These are phyloP conservation scores for Alosa sapidissima DNA, from an alignment of 2,797 vertebrate genomes.

Conservation along the genomic window DNA sequence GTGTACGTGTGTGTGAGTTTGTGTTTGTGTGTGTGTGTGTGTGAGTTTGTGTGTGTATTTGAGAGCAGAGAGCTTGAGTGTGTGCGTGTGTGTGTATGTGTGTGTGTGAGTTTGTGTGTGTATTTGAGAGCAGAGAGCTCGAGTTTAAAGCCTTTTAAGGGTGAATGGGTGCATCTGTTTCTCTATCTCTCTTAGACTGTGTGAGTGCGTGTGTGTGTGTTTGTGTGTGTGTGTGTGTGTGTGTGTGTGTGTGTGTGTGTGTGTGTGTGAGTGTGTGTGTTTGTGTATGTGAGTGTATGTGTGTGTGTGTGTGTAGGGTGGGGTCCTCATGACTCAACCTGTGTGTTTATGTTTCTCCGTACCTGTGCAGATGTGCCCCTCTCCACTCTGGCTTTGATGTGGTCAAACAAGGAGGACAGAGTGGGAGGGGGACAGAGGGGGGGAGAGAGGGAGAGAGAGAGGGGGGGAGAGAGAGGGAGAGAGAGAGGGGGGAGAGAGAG, in stretches of 20 bases:
- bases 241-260: conserved; percentile 2
- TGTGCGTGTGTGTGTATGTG: too few species aligned
- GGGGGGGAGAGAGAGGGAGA: too few species aligned
- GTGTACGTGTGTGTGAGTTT: too few species aligned
- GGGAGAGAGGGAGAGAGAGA: not conserved
- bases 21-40: too few species aligned
- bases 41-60: too few species aligned
- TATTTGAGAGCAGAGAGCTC: too few species aligned
- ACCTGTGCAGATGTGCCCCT: conserved; percentile 3
- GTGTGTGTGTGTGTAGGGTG: conserved; percentile 4
- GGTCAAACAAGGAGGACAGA: not conserved
- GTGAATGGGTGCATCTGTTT: not conserved
- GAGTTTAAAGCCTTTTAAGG: not conserved
- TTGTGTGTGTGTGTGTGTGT: not conserved
- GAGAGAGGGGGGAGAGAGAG: too few species aligned
- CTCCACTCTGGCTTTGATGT: not conserved
- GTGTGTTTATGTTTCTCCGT: conserved; percentile 13
- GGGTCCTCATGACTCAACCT: not conserved
- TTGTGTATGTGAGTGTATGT: too few species aligned
- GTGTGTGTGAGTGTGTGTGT: too few species aligned
- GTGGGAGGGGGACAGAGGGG: not conserved
- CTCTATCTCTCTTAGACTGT: not conserved
- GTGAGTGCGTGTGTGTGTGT: not conserved
- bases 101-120: too few species aligned
- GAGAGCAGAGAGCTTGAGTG: too few species aligned